Evolutionary conservation across 2,113 vertebrate genomes (phyloP), one percentile per base, ranked within the genome.

Genomic region (Larimichthys polyactis): DNA sequence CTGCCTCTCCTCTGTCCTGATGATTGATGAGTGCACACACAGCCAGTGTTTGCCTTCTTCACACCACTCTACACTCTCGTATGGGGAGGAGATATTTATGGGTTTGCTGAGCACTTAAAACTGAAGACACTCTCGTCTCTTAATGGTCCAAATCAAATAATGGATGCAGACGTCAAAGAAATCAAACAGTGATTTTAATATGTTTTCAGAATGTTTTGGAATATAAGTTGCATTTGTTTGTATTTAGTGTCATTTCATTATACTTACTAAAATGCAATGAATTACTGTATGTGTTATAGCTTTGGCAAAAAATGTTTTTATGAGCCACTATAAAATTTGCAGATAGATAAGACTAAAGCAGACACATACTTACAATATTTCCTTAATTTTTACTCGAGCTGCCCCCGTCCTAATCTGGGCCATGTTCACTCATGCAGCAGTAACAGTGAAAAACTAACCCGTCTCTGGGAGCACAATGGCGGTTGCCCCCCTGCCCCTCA

Each of bases 391-490:
- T 32, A 58, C 70, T 84, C 24, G n/a, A 22, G 20, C 40, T 49
- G 27, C 82, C 70, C 79, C 67, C 54, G 36, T 79, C 54, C 76
- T 71, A 64, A 85, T 91, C 84, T 83, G 85, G 87, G 90, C 89
- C 88, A 89, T 85, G 91, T 86, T 90, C 92, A 92, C 88, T 92
- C 93, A 94, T 92, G 95, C 94, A 86, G 89, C 83, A 92, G 78
- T 95, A 95, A 95, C 81, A 24, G 90, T 95, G 94, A 95, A 95
- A 95, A 96, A 96, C 91, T 95, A 94, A 95, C 94, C 94, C 93
- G 86, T 94, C 94, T 91, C 89, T 73, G 64, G 62, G 74, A 80
- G 68, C 90, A 95, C 94, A 96, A 95, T 93, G 89, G 84, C 51
- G 66, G 88, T 44, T 55, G 73, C 88, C 92, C 89, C 81, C 79